A percentile compares a stretch with the other conserved stretches of the same genome.
Evolutionary conservation across 2,888 invertebrate genomes (phyloP).

Genomic region (Microctonus hyperodae): DNA sequence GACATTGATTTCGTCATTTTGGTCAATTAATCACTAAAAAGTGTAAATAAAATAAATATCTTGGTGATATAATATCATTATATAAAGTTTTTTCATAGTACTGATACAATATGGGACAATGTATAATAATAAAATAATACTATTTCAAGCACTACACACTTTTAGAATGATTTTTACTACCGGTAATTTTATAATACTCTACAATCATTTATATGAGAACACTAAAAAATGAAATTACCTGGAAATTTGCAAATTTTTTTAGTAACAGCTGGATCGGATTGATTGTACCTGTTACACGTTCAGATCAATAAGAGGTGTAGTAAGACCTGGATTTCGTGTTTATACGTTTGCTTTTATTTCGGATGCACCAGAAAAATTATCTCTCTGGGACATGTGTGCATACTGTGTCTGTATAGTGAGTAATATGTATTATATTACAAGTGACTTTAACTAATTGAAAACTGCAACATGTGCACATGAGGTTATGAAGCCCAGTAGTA

Average conservation of each 20-base stretch:
- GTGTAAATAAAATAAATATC: background rate
- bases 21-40: constrained; percentile 13
- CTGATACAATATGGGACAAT: background rate
- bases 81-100: background rate
- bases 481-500: too few relatives aligned
- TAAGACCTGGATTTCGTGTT: background rate
- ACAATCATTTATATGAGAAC: background rate
- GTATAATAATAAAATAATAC: background rate
- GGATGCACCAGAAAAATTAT: background rate
- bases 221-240: background rate
- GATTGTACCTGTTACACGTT: background rate
- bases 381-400: too few relatives aligned
- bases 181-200: too few relatives aligned
- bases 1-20: constrained; percentile 69
- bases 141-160: background rate
- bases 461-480: too few relatives aligned
- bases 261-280: constrained; percentile 14
- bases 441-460: background rate
- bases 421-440: too few relatives aligned
- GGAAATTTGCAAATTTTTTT: background rate
- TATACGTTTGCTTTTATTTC: background rate
- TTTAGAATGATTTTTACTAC: background rate
- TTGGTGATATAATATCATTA: background rate
- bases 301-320: background rate
- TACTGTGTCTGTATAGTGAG: too few relatives aligned